Percentiles rank a stretch among this genome's conserved stretches.
Conservation (phyloP, 2,113 vertebrate genomes). For the Gulo gulo region DNA sequence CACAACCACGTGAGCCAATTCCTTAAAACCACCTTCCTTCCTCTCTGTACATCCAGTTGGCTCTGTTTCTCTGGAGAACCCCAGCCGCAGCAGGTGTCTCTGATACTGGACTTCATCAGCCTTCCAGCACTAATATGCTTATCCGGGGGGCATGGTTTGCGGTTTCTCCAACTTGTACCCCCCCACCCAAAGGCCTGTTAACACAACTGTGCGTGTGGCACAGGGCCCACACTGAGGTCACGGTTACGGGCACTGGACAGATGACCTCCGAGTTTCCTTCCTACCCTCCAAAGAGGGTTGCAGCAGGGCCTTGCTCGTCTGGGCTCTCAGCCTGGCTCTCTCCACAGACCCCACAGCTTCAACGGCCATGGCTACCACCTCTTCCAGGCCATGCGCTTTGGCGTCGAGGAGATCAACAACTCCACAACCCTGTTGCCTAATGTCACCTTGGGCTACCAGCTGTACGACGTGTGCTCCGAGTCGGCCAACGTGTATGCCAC, state of each 20-base stretch:
- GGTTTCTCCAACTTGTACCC: neutral
- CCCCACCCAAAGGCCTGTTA: neutral
- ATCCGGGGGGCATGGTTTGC: accelerated
- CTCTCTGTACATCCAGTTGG: neutral
- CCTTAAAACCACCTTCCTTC: neutral
- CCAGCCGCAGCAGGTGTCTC: neutral
- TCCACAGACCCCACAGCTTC: neutral
- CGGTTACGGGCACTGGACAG: neutral
- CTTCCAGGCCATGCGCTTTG: slow-evolving; percentile 87
- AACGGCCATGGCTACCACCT: slow-evolving; percentile 80
- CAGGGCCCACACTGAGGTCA: neutral
- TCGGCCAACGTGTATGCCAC: slow-evolving; percentile 75
- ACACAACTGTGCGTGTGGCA: neutral
- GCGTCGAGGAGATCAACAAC: slow-evolving; percentile 91
- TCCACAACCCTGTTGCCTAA: slow-evolving; percentile 86
- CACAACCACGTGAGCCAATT: neutral
- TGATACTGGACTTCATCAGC: too few species aligned
- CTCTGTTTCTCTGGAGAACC: neutral
- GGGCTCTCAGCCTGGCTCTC: neutral
- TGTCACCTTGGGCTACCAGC: slow-evolving; percentile 88
- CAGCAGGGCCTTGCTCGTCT: too few species aligned
- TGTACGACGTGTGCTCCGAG: slow-evolving; percentile 86
- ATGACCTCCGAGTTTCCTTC: neutral
- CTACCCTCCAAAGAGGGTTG: neutral
- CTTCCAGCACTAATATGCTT: neutral